Percentiles rank a stretch among this genome's conserved stretches.
Evolutionary conservation across 2,888 invertebrate genomes (phyloP).

Genomic region (Xestoiulus laeticollis): DNA sequence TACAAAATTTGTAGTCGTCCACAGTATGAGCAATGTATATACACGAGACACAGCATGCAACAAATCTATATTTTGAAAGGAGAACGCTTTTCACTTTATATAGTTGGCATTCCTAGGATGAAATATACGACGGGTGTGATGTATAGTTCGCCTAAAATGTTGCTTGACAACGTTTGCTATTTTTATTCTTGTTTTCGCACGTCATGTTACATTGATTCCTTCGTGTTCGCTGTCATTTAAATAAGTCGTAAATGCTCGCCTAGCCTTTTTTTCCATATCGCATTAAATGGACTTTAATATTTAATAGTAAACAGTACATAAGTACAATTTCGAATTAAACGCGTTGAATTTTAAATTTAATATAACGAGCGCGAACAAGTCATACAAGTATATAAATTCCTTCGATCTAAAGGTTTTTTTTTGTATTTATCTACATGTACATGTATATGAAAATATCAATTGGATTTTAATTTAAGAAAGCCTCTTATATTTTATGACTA

Average conservation of each 20-base stretch:
- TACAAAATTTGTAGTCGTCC: background rate
- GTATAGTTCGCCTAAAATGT: background rate
- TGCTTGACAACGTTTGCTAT: slow-evolving; percentile 35
- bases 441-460: too few relatives aligned
- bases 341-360: too few relatives aligned
- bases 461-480: too few relatives aligned
- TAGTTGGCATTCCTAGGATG: background rate
- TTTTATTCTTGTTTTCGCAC: slow-evolving; percentile 30
- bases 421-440: too few relatives aligned
- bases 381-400: too few relatives aligned
- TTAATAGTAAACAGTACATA: background rate
- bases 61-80: slow-evolving; percentile 28
- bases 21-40: background rate
- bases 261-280: background rate
- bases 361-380: too few relatives aligned
- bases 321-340: background rate
- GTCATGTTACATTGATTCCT: slow-evolving; percentile 33
- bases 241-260: background rate
- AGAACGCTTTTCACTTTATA: background rate
- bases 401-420: too few relatives aligned
- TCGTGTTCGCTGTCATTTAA: slow-evolving; percentile 28
- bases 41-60: background rate
- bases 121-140: background rate
- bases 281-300: background rate
- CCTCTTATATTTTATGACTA: too few relatives aligned